Evolutionary conservation across 1,140 invertebrate species (phyloP).

Genomic region (Maconellicoccus hirsutus): DNA sequence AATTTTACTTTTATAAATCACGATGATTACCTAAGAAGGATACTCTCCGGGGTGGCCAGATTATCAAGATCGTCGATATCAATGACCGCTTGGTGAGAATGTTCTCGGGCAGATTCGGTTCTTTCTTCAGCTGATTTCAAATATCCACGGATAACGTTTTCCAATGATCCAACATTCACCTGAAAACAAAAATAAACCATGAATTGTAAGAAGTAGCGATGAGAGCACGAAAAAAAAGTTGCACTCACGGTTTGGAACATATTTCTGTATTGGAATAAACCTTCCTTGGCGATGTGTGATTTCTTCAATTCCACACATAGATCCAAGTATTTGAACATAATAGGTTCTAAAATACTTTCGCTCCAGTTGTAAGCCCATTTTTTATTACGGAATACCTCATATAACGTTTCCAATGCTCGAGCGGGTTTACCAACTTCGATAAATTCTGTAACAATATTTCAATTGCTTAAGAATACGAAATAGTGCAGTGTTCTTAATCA

Average conservation of each 20-base stretch:
- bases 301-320: conserved; percentile 97
- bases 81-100: conserved; percentile 84
- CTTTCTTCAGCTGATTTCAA: conserved; percentile 88
- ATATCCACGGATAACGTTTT: conserved; percentile 88
- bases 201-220: background rate
- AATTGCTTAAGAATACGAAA: no score
- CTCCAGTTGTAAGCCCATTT: conserved; percentile 93
- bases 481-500: no score
- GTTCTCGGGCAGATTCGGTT: conserved; percentile 84
- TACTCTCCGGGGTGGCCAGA: conserved; percentile 93
- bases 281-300: conserved; percentile 96
- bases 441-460: conserved; percentile 52
- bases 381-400: conserved; percentile 97
- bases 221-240: no score
- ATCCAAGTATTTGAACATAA: conserved; percentile 98
- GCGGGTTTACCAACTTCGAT: conserved; percentile 89
- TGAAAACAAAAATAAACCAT: conserved; percentile 30
- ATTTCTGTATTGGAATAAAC: conserved; percentile 95
- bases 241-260: conserved; percentile 87
- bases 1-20: no score
- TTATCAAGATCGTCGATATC: conserved; percentile 95
- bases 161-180: conserved; percentile 84
- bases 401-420: conserved; percentile 92
- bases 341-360: conserved; percentile 92
- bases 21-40: conserved; percentile 59